phyloP scores from a whole-genome alignment of 2,797 vertebrate species.

The Chanos chanos region DNA sequence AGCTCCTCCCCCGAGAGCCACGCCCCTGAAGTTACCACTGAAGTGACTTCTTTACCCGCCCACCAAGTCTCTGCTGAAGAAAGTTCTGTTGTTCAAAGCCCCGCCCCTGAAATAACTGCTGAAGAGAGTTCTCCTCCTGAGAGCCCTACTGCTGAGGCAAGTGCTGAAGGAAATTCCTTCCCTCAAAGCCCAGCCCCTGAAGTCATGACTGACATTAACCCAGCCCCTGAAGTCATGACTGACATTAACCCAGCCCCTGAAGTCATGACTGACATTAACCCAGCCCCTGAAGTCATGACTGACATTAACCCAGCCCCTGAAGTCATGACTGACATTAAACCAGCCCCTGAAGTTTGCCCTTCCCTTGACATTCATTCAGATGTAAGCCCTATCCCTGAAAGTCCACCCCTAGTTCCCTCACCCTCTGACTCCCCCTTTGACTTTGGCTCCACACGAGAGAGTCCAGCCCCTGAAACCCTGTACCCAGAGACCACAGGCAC shows the following conservation, averaged over 20 bases:
- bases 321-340: conserved; percentile 1
- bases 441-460: conserved; percentile 23
- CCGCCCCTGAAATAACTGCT: background rate
- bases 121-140: background rate
- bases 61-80: conserved; percentile 9
- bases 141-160: background rate
- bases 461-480: conserved; percentile 15
- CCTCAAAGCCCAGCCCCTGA: background rate
- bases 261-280: background rate
- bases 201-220: too few relatives aligned
- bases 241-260: background rate
- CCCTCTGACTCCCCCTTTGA: conserved; percentile 29
- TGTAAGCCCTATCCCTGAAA: conserved; percentile 11
- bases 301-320: background rate
- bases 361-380: conserved; percentile 42
- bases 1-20: background rate
- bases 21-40: conserved; percentile 4
- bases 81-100: conserved; percentile 14
- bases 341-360: conserved; percentile 10
- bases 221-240: too few relatives aligned
- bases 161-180: background rate
- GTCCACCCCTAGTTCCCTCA: conserved; percentile 19
- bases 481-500: conserved; percentile 50
- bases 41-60: conserved; percentile 7
- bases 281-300: background rate